Evolutionary conservation across 2,888 invertebrate species (phyloP).

Genomic region (Hololepta plana): DNA sequence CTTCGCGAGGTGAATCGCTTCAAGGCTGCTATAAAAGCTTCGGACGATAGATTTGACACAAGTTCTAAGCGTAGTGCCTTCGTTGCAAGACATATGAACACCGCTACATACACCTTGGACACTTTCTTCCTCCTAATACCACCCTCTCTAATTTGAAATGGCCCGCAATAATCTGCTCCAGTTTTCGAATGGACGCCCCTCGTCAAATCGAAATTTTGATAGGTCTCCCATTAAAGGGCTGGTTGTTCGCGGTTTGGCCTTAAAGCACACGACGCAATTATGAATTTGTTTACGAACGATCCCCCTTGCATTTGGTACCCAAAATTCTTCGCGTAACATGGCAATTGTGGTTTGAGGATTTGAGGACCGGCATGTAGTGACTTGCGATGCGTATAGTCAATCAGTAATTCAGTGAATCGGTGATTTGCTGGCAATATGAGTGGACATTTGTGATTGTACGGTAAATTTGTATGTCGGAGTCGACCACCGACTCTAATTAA

Average conservation of each 20-base stretch:
- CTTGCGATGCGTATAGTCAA: not conserved
- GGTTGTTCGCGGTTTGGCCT: not conserved
- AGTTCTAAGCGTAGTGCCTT: slow-evolving; percentile 11
- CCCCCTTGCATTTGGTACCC: not conserved
- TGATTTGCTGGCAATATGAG: not conserved
- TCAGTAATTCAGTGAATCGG: not conserved
- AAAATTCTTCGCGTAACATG: not conserved
- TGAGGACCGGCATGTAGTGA: not conserved
- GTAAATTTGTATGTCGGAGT: not conserved
- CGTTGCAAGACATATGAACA: slow-evolving; percentile 15
- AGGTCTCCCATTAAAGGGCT: slow-evolving; percentile 7
- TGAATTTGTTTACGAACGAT: not conserved
- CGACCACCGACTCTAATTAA: slow-evolving; percentile 3
- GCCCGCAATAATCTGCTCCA: slow-evolving; percentile 11
- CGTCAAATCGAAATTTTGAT: slow-evolving; percentile 3
- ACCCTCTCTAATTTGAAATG: slow-evolving; percentile 8
- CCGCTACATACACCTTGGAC: slow-evolving; percentile 13
- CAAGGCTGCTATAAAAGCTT: slow-evolving; percentile 6
- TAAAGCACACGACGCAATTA: slow-evolving; percentile 1
- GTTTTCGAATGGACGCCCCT: slow-evolving; percentile 10
- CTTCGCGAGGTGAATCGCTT: slow-evolving; percentile 8
- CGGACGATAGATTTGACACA: slow-evolving; percentile 5
- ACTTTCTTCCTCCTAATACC: slow-evolving; percentile 9
- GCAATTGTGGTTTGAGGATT: not conserved
- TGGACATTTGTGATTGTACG: not conserved